A percentile compares a stretch with the other conserved stretches of the same genome.
Evolutionary conservation across 2,888 invertebrate genomes (phyloP).

Genomic region (Scaeva pyrastri): DNA sequence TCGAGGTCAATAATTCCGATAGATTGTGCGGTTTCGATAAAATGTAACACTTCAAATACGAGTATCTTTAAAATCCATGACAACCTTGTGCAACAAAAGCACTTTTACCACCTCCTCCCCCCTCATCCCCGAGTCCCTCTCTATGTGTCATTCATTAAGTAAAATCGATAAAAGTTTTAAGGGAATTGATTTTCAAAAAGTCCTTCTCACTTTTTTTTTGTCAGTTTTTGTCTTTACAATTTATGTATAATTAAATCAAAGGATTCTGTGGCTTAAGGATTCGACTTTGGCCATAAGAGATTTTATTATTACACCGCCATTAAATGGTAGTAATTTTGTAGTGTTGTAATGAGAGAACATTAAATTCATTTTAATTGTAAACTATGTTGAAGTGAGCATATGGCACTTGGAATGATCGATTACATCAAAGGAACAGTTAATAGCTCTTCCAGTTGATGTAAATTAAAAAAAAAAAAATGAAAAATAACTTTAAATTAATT

Average conservation of each 20-base stretch:
- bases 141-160: conserved; percentile 8
- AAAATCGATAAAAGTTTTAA: conserved; percentile 19
- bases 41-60: conserved; percentile 49
- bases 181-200: conserved; percentile 17
- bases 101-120: conserved; percentile 8
- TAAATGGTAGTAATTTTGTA: background rate
- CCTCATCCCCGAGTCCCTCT: no score
- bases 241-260: background rate
- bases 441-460: conserved; percentile 16
- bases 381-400: background rate
- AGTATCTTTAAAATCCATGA: background rate
- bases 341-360: background rate
- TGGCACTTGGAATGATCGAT: background rate
- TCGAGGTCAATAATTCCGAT: conserved; percentile 49
- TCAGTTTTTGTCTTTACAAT: background rate
- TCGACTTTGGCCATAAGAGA: background rate
- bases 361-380: background rate
- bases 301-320: conserved; percentile 1
- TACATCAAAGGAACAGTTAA: conserved; percentile 17
- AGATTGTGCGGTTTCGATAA: conserved; percentile 33
- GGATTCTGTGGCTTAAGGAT: background rate
- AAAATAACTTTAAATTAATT: conserved; percentile 13
- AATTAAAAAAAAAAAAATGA: conserved; percentile 4
- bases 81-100: conserved; percentile 18
- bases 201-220: background rate